phyloP scores from a whole-genome alignment of 1,140 invertebrate genomes.

The Spodoptera frugiperda region DNA sequence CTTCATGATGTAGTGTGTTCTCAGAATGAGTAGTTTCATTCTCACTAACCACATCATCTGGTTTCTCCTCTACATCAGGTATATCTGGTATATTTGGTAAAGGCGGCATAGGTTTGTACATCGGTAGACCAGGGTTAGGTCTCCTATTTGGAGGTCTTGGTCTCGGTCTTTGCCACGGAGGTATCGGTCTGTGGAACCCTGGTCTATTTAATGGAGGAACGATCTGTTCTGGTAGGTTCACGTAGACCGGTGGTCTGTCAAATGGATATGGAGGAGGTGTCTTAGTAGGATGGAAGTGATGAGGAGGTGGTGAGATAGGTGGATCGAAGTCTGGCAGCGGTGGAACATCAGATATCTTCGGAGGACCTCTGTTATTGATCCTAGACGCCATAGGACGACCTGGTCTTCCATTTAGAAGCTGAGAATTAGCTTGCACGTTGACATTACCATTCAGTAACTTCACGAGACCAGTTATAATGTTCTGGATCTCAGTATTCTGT shows the following conservation, averaged over 20 bases:
- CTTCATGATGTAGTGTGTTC: constrained; percentile 72
- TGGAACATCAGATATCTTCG: constrained; percentile 91
- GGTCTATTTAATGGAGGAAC: constrained; percentile 89
- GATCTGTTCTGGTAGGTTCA: constrained; percentile 91
- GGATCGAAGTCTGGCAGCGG: constrained; percentile 90
- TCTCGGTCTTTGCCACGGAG: constrained; percentile 88
- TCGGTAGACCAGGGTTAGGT: constrained; percentile 80
- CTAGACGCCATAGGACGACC: constrained; percentile 88
- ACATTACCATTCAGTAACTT: constrained; percentile 96
- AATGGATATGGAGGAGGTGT: constrained; percentile 89
- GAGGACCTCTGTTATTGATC: constrained; percentile 96
- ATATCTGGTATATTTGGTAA: constrained; percentile 61
- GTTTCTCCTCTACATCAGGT: constrained; percentile 38
- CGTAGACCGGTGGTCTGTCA: constrained; percentile 89
- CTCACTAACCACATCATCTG: constrained; percentile 70
- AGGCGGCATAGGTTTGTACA: constrained; percentile 79
- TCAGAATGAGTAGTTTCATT: constrained; percentile 74
- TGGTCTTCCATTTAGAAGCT: constrained; percentile 84
- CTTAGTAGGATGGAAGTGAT: constrained; percentile 80
- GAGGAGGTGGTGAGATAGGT: constrained; percentile 77
- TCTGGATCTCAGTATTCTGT: constrained; percentile 93
- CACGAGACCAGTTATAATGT: constrained; percentile 96
- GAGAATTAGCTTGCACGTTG: constrained; percentile 91
- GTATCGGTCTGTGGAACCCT: constrained; percentile 86
- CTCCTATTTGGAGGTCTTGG: constrained; percentile 82